Evolutionary conservation across 2,113 vertebrate genomes (phyloP).

Genomic region (Mesitornis unicolor): DNA sequence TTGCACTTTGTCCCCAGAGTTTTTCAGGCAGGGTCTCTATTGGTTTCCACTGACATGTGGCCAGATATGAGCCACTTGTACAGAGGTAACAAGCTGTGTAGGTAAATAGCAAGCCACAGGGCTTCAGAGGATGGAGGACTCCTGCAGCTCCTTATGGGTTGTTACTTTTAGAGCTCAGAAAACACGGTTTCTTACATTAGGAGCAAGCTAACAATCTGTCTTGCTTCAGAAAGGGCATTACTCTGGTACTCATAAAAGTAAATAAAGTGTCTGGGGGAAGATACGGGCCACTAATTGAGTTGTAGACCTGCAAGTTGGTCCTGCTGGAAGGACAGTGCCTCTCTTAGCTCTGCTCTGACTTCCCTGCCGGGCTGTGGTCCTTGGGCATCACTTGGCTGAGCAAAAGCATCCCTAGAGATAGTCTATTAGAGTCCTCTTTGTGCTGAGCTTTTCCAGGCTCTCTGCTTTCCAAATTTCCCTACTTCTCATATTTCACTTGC

Average conservation of each 20-base stretch:
- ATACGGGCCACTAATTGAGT: not conserved
- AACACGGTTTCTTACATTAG: not conserved
- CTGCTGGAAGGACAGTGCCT: not conserved
- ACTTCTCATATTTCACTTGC: not conserved
- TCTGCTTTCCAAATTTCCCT: not conserved
- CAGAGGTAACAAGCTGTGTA: fast-evolving
- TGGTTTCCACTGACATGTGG: not conserved
- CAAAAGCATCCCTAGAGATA: not conserved
- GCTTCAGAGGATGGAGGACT: not conserved
- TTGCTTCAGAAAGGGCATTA: not conserved
- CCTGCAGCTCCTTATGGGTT: not conserved
- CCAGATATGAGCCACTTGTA: not conserved
- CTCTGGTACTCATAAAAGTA: not conserved
- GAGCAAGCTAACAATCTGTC: not conserved
- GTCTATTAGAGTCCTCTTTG: not conserved
- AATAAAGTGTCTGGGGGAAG: not conserved
- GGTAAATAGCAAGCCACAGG: not conserved
- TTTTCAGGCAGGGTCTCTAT: not conserved
- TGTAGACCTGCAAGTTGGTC: not conserved
- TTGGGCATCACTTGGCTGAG: not conserved
- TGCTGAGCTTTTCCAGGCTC: not conserved
- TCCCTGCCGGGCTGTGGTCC: not conserved
- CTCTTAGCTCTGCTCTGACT: not conserved
- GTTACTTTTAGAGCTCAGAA: not conserved
- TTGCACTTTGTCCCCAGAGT: not conserved